Evolutionary conservation across 2,113 vertebrate species (phyloP).

Genomic region (Callospermophilus lateralis): DNA sequence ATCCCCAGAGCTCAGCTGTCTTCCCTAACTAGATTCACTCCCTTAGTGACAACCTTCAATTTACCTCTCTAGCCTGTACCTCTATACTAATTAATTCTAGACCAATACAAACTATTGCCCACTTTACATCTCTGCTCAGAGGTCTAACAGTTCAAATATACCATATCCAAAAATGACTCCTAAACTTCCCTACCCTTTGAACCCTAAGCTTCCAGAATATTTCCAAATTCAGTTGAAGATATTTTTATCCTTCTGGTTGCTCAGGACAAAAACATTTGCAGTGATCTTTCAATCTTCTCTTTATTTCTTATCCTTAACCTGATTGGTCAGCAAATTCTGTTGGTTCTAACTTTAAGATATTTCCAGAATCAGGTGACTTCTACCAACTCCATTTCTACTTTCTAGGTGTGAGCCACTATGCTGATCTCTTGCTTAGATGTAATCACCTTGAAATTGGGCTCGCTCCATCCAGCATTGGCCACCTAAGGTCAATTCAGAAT

Average conservation of each 20-base stretch:
- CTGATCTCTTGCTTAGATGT: background rate
- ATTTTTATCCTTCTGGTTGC: background rate
- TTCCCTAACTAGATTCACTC: background rate
- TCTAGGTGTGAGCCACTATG: background rate
- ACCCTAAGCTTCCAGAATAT: background rate
- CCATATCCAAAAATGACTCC: background rate
- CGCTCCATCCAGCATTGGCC: background rate
- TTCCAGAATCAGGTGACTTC: background rate
- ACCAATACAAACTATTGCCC: background rate
- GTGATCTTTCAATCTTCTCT: background rate
- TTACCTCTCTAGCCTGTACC: background rate
- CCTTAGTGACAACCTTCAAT: background rate
- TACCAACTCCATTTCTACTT: background rate
- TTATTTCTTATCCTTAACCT: background rate
- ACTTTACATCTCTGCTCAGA: background rate
- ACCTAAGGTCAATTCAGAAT: background rate
- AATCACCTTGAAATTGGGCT: background rate
- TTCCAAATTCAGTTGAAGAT: background rate
- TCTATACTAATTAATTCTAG: background rate
- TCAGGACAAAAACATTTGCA: background rate
- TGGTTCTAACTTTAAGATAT: background rate
- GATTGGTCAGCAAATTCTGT: background rate
- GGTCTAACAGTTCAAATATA: background rate
- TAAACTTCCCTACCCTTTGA: background rate
- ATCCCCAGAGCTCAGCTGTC: background rate